phyloP scores from a whole-genome alignment of 2,113 vertebrate genomes.

The Aphelocoma coerulescens region DNA sequence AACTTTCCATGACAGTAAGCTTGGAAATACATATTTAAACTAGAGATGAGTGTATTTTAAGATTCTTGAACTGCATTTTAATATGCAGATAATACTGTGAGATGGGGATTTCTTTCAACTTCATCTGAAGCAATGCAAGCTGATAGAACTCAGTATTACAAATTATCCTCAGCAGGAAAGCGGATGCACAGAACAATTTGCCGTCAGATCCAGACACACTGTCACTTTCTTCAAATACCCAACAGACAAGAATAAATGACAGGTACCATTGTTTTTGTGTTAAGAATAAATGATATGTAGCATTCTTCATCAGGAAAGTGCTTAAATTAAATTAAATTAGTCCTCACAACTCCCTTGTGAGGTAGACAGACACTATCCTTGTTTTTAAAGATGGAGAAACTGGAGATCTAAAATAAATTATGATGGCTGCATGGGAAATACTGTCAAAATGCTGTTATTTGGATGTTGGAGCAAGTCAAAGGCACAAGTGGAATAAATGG shows the following conservation, averaged over 20 bases:
- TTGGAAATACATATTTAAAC: constrained; percentile 17
- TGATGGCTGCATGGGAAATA: not conserved
- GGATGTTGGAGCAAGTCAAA: not conserved
- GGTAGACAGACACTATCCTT: not conserved
- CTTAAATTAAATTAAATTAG: constrained; percentile 10
- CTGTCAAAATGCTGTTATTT: not conserved
- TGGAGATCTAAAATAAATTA: not conserved
- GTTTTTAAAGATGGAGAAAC: constrained; percentile 16
- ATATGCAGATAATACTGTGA: not conserved
- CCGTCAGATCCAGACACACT: not conserved
- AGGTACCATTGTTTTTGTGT: not conserved
- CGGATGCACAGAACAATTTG: not conserved
- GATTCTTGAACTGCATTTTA: constrained; percentile 32
- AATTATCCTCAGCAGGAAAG: constrained; percentile 20
- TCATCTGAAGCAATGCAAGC: not conserved
- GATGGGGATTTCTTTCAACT: constrained; percentile 6
- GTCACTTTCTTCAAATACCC: constrained; percentile 27
- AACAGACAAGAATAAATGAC: constrained; percentile 29
- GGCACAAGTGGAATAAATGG: not conserved
- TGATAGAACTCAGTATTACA: not conserved
- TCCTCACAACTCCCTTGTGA: constrained; percentile 36
- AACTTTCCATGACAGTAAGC: not conserved
- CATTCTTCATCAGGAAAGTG: constrained; percentile 6
- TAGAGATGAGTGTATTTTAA: constrained; percentile 42
- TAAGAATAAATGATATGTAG: constrained; percentile 32